Conservation (phyloP, 2,113 vertebrate species). For the Bungarus multicinctus region DNA sequence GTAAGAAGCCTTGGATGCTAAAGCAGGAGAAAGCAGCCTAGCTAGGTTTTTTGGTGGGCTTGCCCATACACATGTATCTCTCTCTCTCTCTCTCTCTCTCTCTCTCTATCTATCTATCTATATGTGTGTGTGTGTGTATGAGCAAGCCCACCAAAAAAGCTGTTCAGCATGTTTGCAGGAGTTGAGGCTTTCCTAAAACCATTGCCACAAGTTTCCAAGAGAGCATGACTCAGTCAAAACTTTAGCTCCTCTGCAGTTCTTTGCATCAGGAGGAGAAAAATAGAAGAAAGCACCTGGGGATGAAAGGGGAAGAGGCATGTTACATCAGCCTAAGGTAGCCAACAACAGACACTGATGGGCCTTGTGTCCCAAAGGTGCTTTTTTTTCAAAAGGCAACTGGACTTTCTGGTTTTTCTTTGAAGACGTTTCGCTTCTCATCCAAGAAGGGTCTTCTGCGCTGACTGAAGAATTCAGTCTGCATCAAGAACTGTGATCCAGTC, state of each 20-base stretch:
- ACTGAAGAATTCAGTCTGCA: too few relatives aligned
- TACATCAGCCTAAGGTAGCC: not conserved
- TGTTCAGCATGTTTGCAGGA: not conserved
- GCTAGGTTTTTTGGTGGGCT: too few relatives aligned
- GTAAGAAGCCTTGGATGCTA: not conserved
- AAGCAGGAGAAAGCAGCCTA: not conserved
- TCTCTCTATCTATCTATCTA: too few relatives aligned
- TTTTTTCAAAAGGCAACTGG: too few relatives aligned
- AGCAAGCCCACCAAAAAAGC: not conserved
- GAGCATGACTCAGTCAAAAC: not conserved
- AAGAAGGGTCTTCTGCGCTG: too few relatives aligned
- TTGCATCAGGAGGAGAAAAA: not conserved
- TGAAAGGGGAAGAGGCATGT: not conserved
- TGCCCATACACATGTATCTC: too few relatives aligned
- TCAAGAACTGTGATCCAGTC: too few relatives aligned
- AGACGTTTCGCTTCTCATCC: too few relatives aligned
- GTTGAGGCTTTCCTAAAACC: not conserved
- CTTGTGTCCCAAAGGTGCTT: too few relatives aligned
- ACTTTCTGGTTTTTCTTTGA: too few relatives aligned
- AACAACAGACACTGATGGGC: not conserved
- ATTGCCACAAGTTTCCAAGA: not conserved
- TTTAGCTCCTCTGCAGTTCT: not conserved
- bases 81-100: too few relatives aligned
- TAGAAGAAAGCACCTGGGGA: not conserved
- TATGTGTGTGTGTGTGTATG: too few relatives aligned